Percentiles rank a stretch among this genome's conserved stretches.
phyloP scores from a whole-genome alignment of 2,888 invertebrate species.

The Micoletzkya japonica region DNA sequence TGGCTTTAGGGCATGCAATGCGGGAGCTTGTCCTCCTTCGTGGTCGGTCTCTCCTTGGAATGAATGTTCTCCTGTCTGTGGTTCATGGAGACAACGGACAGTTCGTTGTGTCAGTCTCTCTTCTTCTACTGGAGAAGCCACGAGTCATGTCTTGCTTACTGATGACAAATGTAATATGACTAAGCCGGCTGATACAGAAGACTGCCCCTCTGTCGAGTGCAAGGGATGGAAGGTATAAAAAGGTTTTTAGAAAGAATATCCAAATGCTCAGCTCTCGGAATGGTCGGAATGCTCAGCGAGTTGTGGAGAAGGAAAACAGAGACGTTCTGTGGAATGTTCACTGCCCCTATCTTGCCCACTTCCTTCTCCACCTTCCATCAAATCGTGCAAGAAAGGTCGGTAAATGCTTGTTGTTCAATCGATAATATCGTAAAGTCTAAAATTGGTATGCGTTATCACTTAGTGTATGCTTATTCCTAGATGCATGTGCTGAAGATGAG shows the following conservation, averaged over 20 bases:
- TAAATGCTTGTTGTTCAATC: not conserved
- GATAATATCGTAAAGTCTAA: not conserved
- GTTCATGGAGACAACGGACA: slow-evolving; percentile 73
- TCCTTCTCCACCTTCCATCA: not conserved
- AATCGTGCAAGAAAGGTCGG: not conserved
- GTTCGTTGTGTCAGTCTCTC: slow-evolving; percentile 77
- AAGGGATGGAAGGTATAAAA: slow-evolving; percentile 20
- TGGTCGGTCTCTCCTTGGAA: slow-evolving; percentile 54
- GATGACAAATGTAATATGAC: slow-evolving; percentile 85
- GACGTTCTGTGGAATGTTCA: slow-evolving; percentile 76
- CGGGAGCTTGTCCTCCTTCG: slow-evolving; percentile 89
- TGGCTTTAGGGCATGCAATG: slow-evolving; percentile 77
- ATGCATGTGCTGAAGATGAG: slow-evolving; percentile 67
- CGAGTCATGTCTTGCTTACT: slow-evolving; percentile 87
- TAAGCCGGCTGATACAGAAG: slow-evolving; percentile 68
- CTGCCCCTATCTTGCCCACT: slow-evolving; percentile 69
- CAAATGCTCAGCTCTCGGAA: slow-evolving; percentile 41
- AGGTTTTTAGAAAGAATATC: not conserved
- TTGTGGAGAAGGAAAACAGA: slow-evolving; percentile 89
- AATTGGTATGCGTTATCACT: no score
- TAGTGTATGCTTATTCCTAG: no score
- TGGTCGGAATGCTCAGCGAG: slow-evolving; percentile 79
- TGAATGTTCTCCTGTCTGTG: not conserved
- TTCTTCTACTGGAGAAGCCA: slow-evolving; percentile 73
- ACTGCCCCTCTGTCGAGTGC: slow-evolving; percentile 72